Evolutionary conservation across 2,888 invertebrate genomes (phyloP).

Genomic region (Agapostemon virescens): DNA sequence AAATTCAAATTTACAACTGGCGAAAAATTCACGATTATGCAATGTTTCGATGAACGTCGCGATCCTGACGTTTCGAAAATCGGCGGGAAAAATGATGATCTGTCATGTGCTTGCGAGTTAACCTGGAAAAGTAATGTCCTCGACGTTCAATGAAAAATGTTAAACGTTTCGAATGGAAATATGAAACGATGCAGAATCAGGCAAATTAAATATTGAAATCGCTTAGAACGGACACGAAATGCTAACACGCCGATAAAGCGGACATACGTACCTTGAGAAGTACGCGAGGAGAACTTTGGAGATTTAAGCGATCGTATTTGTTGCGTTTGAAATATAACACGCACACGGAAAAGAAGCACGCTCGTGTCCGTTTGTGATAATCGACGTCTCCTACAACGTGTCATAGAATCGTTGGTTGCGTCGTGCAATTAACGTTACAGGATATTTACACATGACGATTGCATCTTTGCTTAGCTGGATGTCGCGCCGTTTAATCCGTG

Average conservation of each 20-base stretch:
- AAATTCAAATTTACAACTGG: background rate
- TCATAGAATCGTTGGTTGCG: constrained; percentile 24
- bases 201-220: background rate
- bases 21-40: constrained; percentile 5
- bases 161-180: background rate
- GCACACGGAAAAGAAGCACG: constrained; percentile 9
- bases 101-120: constrained; percentile 58
- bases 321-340: constrained; percentile 25
- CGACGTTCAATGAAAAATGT: background rate
- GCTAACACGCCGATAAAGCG: no score
- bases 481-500: constrained; percentile 12
- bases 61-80: constrained; percentile 41
- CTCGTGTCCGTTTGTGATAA: constrained; percentile 5
- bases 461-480: constrained; percentile 21
- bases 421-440: constrained; percentile 28
- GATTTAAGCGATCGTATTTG: constrained; percentile 40
- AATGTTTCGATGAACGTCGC: background rate
- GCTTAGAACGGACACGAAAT: background rate
- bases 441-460: constrained; percentile 28
- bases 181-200: background rate
- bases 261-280: constrained; percentile 29
- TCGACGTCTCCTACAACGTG: constrained; percentile 7
- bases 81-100: constrained; percentile 58
- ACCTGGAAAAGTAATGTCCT: constrained; percentile 35
- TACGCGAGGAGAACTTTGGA: background rate